phyloP scores from a whole-genome alignment of 2,888 invertebrate genomes.

The Auanema sp. region DNA sequence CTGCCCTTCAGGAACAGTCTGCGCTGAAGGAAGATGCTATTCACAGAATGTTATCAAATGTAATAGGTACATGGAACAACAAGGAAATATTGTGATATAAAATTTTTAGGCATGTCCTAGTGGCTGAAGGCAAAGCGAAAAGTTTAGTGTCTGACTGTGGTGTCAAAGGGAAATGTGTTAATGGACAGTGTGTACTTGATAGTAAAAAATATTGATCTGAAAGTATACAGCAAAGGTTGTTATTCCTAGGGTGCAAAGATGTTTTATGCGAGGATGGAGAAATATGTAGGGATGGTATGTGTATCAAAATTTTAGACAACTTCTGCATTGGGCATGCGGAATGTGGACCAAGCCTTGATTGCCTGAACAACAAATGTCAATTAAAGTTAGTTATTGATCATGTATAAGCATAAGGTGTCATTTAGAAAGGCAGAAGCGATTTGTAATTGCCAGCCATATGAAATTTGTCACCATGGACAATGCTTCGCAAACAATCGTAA shows the following conservation, averaged over 20 bases:
- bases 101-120: conserved; percentile 35
- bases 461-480: conserved; percentile 44
- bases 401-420: too few species aligned
- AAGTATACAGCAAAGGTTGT: not conserved
- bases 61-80: conserved; percentile 37
- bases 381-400: conserved; percentile 19
- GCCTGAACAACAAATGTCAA: conserved; percentile 47
- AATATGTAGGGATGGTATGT: conserved; percentile 54
- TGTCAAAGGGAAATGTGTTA: conserved; percentile 51
- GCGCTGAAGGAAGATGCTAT: conserved; percentile 49
- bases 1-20: conserved; percentile 39
- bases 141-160: conserved; percentile 55
- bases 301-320: conserved; percentile 39
- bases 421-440: conserved; percentile 31
- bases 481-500: conserved; percentile 41
- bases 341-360: conserved; percentile 50
- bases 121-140: conserved; percentile 47
- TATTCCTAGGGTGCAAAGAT: conserved; percentile 45
- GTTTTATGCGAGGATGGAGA: conserved; percentile 49
- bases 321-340: conserved; percentile 58
- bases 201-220: conserved; percentile 25
- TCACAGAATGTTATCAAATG: conserved; percentile 50
- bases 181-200: conserved; percentile 52
- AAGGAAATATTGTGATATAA: not conserved
- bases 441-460: conserved; percentile 41